Evolutionary conservation across 1,140 invertebrate genomes (phyloP), one percentile per base, ranked within the genome.

Genomic region (Lordiphosa collinella): DNA sequence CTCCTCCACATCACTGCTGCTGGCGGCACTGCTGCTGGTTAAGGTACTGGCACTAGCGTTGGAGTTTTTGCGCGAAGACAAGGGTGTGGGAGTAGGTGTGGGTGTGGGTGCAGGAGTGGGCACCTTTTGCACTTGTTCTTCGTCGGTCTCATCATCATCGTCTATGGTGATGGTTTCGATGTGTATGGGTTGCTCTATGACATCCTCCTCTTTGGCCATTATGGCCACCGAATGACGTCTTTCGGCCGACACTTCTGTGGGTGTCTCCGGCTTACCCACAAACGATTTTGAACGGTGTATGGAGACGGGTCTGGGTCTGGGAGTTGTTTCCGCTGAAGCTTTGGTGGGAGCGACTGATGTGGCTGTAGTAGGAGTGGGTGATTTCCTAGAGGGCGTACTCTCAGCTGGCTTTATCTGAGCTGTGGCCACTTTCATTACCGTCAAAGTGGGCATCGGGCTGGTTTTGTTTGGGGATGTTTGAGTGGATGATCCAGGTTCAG

Each of bases 81-180:
- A 7, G 3, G 53, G 18, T 22, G 31, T 55, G 11, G 64, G 38
- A 10, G 50, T 52, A 7, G 64, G 57, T 47, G 58, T 68, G 8
- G 47, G 14, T 13, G 14, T 34, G 11, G n/a, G 4, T 32, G 51
- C 25, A 14, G 34, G 51, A 10, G 56, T 47, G 35, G 64, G 41
- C 11, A 58, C 14, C 11, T 37, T 43, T 34, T 10, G 2, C 10
- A 29, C 11, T 29, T 37, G 43, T 7, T 46, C 56, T 9, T 63
- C 62, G 8, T 78, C 78, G 9, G 51, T 66, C 10, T 78, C 68
- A 37, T 84, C 76, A 6, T 68, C 66, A 4, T 68, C 66, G 5
- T 84, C 78, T 31, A 84, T 84, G 25, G 78, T 84, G 6, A 84
- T 84, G 29, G 78, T 84, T 37, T 84, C 78, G 9, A 84, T 84